Conservation (phyloP, 1,140 invertebrate genomes). For the Drosophila orena region DNA sequence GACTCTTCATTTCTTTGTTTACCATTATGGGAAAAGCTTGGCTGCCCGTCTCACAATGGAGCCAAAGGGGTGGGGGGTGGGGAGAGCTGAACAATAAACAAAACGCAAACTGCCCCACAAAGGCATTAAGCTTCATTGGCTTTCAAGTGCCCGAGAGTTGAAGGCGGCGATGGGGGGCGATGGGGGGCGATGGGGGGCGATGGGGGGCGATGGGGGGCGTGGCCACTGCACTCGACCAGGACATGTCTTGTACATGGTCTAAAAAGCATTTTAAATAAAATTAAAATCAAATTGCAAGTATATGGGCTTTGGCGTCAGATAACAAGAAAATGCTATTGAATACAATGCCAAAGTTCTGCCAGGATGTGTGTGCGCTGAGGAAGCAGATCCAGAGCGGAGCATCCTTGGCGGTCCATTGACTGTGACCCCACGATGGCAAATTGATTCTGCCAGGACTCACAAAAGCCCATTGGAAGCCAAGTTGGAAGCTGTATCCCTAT, state of each 20-base stretch:
- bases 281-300: conserved; percentile 76
- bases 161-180: no score
- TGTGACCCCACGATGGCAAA: conserved; percentile 55
- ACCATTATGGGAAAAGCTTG: conserved; percentile 23
- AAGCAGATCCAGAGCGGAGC: conserved; percentile 4
- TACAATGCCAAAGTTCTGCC: conserved; percentile 44
- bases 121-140: conserved; percentile 72
- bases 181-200: no score
- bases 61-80: not conserved
- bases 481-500: conserved; percentile 17
- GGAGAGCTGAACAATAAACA: conserved; percentile 28
- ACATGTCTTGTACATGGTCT: conserved; percentile 53
- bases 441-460: conserved; percentile 71
- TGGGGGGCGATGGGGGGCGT: not conserved
- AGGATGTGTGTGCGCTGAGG: conserved; percentile 10
- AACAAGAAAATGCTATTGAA: conserved; percentile 72
- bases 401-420: conserved; percentile 32
- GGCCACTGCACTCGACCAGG: conserved; percentile 14
- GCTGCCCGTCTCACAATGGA: conserved; percentile 15
- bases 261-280: conserved; percentile 81
- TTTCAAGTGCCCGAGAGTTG: conserved; percentile 35
- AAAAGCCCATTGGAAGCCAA: conserved; percentile 26
- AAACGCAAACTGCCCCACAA: conserved; percentile 49
- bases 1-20: conserved; percentile 49
- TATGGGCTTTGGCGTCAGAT: conserved; percentile 48